Evolutionary conservation across 2,113 vertebrate species (phyloP).

Genomic region (Stomatorhinus ivindoensis): DNA sequence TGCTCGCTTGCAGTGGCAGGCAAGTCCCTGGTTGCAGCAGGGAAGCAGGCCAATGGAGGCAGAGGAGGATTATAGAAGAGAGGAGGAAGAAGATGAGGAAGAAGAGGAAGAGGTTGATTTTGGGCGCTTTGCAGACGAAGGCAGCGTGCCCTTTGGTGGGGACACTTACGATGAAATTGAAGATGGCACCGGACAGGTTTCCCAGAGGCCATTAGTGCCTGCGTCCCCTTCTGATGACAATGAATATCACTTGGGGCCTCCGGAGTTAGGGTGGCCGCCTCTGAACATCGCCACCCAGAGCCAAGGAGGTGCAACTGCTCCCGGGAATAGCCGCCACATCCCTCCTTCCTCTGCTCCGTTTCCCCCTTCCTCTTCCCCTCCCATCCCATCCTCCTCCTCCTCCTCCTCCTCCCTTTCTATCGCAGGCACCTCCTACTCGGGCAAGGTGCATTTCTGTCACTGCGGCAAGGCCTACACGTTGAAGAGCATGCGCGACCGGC

Average conservation of each 20-base stretch:
- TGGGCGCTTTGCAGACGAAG: conserved; percentile 40
- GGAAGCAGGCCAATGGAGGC: conserved; percentile 36
- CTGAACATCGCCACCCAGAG: conserved; percentile 14
- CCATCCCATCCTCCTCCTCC: conserved; percentile 49
- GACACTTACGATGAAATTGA: conserved; percentile 61
- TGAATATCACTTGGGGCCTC: conserved; percentile 40
- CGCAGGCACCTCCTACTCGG: conserved; percentile 46
- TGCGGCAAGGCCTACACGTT: conserved; percentile 69
- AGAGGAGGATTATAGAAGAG: conserved; percentile 30
- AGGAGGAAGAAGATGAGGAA: conserved; percentile 40
- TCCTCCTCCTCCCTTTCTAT: conserved; percentile 46
- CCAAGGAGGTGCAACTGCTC: conserved; percentile 27
- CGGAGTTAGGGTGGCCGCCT: conserved; percentile 47
- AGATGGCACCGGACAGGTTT: conserved; percentile 60
- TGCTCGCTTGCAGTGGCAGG: conserved; percentile 44
- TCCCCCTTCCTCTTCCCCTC: conserved; percentile 42
- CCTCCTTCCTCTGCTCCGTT: conserved; percentile 42
- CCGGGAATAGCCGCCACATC: conserved; percentile 38
- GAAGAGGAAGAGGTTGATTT: conserved; percentile 49
- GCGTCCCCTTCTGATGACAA: conserved; percentile 43
- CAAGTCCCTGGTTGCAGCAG: conserved; percentile 42
- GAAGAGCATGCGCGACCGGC: conserved; percentile 70
- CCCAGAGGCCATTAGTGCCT: conserved; percentile 56
- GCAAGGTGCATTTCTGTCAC: conserved; percentile 69
- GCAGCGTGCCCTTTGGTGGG: conserved; percentile 30